phyloP scores from a whole-genome alignment of 2,888 invertebrate species.

The Omphaloscelis lunosa region DNA sequence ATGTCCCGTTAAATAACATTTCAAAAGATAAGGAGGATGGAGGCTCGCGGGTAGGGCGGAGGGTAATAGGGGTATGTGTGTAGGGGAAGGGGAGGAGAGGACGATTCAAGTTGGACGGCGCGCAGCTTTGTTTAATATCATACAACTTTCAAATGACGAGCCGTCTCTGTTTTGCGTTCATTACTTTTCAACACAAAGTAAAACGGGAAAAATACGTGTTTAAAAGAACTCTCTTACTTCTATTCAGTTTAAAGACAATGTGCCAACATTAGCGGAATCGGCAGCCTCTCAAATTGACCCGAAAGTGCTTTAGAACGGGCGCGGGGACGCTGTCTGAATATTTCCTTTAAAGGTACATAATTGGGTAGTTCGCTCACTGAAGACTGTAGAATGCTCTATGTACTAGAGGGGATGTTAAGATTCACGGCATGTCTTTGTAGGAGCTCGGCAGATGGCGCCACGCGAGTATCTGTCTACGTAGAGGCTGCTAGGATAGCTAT shows the following conservation, averaged over 20 bases:
- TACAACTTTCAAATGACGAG: slow-evolving; percentile 61
- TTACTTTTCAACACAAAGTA: slow-evolving; percentile 5
- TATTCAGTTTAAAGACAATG: background rate
- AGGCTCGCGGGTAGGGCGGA: slow-evolving; percentile 6
- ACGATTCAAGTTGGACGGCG: slow-evolving; percentile 39
- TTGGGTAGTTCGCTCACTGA: slow-evolving; percentile 29
- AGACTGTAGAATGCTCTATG: background rate
- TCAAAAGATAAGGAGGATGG: slow-evolving; percentile 64
- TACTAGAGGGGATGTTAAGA: slow-evolving; percentile 2
- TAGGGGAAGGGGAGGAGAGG: background rate
- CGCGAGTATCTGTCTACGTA: background rate
- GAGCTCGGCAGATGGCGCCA: slow-evolving; percentile 35
- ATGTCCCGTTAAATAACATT: slow-evolving; percentile 70
- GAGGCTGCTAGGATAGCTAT: background rate
- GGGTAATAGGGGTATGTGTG: background rate
- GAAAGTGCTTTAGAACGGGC: slow-evolving; percentile 25
- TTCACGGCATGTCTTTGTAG: slow-evolving; percentile 15
- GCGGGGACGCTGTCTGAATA: slow-evolving; percentile 38
- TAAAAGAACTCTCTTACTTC: too few species aligned
- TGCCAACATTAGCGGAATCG: slow-evolving; percentile 9
- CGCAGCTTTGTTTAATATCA: slow-evolving; percentile 68
- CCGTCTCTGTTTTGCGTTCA: slow-evolving; percentile 41
- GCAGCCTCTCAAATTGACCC: slow-evolving; percentile 5
- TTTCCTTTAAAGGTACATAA: slow-evolving; percentile 26
- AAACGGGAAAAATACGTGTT: background rate